Conservation (phyloP, 2,888 invertebrate genomes). For the Sericinus montela region DNA sequence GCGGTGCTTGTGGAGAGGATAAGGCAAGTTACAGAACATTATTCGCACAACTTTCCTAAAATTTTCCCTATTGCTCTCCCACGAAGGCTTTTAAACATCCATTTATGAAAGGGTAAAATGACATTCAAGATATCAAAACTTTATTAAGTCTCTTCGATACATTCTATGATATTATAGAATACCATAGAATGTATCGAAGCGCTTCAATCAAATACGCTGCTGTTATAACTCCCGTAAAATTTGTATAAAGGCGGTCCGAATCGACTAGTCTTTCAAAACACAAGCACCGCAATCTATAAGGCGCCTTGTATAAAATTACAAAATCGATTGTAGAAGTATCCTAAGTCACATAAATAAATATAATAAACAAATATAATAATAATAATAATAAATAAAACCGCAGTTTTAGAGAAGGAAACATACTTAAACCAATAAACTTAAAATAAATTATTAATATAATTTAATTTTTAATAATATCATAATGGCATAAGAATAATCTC, state of each 20-base stretch:
- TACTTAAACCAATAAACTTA: no score
- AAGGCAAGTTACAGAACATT: constrained; percentile 15
- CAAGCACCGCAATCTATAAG: constrained; percentile 15
- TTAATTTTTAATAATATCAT: no score
- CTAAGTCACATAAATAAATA: constrained; percentile 1
- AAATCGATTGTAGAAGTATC: constrained; percentile 15
- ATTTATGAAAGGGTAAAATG: background rate
- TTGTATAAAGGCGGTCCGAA: background rate
- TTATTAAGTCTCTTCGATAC: background rate
- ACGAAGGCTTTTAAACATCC: background rate
- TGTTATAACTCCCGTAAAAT: background rate
- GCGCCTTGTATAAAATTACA: constrained; percentile 5
- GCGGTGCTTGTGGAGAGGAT: constrained; percentile 5
- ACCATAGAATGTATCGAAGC: no score
- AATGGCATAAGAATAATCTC: no score
- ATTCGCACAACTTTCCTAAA: background rate
- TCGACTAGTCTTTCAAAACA: background rate
- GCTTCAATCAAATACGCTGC: background rate
- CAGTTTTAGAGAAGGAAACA: no score
- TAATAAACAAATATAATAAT: background rate
- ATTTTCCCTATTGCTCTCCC: background rate
- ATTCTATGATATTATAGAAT: background rate
- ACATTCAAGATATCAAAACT: background rate
- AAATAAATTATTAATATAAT: no score
- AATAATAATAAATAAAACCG: no score